Conservation (phyloP, 2,113 vertebrate species). For the Nestor notabilis region DNA sequence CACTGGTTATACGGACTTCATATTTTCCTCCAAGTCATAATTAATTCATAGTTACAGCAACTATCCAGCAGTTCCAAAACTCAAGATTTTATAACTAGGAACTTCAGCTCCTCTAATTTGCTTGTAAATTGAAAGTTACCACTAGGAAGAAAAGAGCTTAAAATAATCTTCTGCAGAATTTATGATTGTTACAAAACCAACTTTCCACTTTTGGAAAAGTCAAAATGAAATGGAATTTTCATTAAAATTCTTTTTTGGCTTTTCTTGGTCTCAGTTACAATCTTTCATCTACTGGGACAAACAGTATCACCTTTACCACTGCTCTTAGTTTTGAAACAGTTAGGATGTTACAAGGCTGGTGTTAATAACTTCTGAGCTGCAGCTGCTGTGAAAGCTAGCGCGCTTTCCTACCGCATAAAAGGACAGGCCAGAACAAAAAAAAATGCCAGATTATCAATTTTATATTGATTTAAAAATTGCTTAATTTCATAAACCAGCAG, state of each 20-base stretch:
- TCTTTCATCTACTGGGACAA: neutral
- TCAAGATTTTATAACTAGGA: neutral
- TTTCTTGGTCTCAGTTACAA: neutral
- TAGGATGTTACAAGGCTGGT: neutral
- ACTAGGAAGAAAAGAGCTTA: neutral
- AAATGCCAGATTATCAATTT: neutral
- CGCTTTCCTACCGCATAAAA: neutral
- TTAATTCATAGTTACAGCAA: neutral
- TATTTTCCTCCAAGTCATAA: neutral
- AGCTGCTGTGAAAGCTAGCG: neutral
- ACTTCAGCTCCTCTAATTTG: neutral
- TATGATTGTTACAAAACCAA: neutral
- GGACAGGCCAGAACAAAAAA: neutral
- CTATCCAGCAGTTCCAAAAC: neutral
- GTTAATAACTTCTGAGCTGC: neutral
- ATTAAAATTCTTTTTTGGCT: neutral
- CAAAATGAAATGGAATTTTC: neutral
- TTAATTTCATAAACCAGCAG: neutral
- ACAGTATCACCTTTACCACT: neutral
- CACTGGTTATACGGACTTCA: neutral
- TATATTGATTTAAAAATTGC: neutral
- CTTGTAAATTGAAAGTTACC: neutral
- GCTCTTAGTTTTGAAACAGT: neutral
- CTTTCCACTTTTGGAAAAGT: neutral
- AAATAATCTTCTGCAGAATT: neutral